Evolutionary conservation across 2,797 vertebrate species (phyloP), one percentile per base, ranked within the genome.

Genomic region (Sylvilagus floridanus): DNA sequence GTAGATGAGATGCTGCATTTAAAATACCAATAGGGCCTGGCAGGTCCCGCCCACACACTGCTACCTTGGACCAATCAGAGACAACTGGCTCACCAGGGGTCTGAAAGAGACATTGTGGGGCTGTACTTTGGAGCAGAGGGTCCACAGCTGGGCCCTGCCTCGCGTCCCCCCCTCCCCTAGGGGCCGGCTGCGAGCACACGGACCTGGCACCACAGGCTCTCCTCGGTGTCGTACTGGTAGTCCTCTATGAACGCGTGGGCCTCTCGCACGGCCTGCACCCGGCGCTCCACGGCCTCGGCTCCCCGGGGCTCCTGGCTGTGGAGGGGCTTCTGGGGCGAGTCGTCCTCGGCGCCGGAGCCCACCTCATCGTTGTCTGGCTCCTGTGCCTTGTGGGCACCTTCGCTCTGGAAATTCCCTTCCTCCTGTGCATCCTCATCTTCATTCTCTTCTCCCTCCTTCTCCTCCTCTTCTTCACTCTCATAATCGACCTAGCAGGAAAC

Each of bases 161-260:
- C 7, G 42, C 42, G 0, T 42, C 42, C 42, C 42, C 8, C 42
- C 42, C 42, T 47, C 42, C 42, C 42, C 42, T 47, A 8, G 42
- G 42, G 42, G 42, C 42, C 42, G 8, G 42, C 42, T 5, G 37
- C 0, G 4, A 14, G 12, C 12, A 2, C 28, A 32, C 98, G 97
- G 84, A 99, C 99, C 99, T 99, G 98, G 98, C 99, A 99, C 99
- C 99, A 99, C 10, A 99, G 98, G 24, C 98, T 98, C 0, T 98
- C 94, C 66, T 98, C 35, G 0, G 91, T 50, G 93, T 99, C 99
- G 2, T 99, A 99, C 14, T 82, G 79, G 95, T 99, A 99, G 75
- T 97, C 97, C 97, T 99, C 98, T 7, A 99, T 98, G 1, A 98
- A 97, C 0, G 98, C 2, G 96, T 98, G 98, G 21, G 98, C 96